These are phyloP conservation scores for Megaceryle maxima DNA, from an alignment of 2,113 vertebrate genomes.

Conservation along the genomic window DNA sequence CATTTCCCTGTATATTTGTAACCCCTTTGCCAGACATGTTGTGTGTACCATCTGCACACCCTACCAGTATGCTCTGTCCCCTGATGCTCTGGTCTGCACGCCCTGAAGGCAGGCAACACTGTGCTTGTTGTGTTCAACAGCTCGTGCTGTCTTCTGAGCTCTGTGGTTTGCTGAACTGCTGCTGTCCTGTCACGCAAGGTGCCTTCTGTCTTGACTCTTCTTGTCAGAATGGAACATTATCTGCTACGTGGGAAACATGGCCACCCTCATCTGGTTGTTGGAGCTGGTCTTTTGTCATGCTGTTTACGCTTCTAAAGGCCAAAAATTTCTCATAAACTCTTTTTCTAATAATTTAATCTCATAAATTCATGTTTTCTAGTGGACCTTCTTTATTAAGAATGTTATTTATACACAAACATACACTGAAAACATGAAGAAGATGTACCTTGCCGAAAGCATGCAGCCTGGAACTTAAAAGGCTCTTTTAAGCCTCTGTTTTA, in stretches of 20 bases:
- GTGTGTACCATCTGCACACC: not conserved
- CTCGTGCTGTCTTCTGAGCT: not conserved
- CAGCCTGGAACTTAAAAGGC: not conserved
- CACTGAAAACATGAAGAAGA: not conserved
- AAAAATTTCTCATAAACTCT: not conserved
- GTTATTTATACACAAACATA: constrained; percentile 1
- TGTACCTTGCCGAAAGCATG: not conserved
- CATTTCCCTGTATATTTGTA: not conserved
- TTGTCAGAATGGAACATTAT: not conserved
- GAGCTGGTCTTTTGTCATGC: not conserved
- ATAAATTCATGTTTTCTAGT: not conserved
- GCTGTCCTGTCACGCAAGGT: not conserved
- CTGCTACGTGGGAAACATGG: not conserved
- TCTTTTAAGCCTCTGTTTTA: constrained; percentile 6
- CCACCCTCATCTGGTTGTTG: not conserved
- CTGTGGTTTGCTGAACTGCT: not conserved
- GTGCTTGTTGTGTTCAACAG: not conserved
- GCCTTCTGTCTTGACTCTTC: not conserved
- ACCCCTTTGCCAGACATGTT: not conserved
- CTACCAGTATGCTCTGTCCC: not conserved
- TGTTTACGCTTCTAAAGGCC: not conserved
- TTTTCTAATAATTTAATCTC: not conserved
- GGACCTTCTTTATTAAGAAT: not conserved
- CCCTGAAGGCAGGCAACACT: not conserved
- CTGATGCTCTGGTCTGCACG: not conserved